A percentile compares a stretch with the other conserved stretches of the same genome.
Conservation (phyloP, 2,888 invertebrate genomes). For the Esperia sulphurella region DNA sequence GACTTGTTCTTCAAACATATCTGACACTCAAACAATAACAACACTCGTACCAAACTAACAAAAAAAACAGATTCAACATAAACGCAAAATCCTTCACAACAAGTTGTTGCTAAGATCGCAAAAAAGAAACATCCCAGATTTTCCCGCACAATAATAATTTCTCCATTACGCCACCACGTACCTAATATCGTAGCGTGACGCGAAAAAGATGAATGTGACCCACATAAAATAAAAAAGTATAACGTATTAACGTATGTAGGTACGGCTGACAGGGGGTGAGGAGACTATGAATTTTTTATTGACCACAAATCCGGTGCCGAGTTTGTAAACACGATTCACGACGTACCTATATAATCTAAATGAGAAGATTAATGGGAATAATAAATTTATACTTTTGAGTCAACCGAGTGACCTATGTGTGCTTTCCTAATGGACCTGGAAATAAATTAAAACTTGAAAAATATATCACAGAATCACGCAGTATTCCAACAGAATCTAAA, state of each 20-base stretch:
- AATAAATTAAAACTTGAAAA: too few relatives aligned
- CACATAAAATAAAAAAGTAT: slow-evolving; percentile 41
- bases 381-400: neutral
- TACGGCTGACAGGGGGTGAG: slow-evolving; percentile 34
- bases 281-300: slow-evolving; percentile 43
- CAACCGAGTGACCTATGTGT: too few relatives aligned
- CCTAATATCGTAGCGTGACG: slow-evolving; percentile 34
- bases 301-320: slow-evolving; percentile 5
- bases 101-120: too few relatives aligned
- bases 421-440: too few relatives aligned
- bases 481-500: too few relatives aligned
- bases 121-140: too few relatives aligned
- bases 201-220: slow-evolving; percentile 38
- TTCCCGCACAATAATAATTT: slow-evolving; percentile 1
- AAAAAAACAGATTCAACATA: too few relatives aligned
- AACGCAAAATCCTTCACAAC: too few relatives aligned
- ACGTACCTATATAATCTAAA: neutral
- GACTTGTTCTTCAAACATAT: too few relatives aligned
- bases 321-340: slow-evolving; percentile 1
- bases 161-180: neutral
- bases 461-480: too few relatives aligned
- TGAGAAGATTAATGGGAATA: neutral
- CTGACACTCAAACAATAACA: too few relatives aligned
- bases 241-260: slow-evolving; percentile 37
- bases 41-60: too few relatives aligned